phyloP scores from a whole-genome alignment of 1,140 invertebrate species.

The Lethrus apterus region DNA sequence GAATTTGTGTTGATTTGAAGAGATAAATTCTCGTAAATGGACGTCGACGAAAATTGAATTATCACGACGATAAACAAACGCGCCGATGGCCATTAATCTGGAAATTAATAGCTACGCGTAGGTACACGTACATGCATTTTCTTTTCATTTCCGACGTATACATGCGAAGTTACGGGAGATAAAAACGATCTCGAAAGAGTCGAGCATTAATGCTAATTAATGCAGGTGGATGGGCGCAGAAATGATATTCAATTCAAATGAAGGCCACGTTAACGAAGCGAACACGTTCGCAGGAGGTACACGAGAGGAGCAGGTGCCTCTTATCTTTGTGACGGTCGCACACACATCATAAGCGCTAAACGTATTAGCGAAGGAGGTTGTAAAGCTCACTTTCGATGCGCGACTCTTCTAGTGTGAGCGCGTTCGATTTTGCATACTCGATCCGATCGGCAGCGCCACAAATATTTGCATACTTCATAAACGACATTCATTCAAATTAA shows the following conservation, averaged over 20 bases:
- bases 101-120: constrained; percentile 15
- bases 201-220: constrained; percentile 16
- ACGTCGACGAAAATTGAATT: constrained; percentile 17
- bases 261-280: constrained; percentile 7
- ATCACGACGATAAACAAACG: constrained; percentile 13
- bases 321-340: background rate
- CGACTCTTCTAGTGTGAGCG: too few relatives aligned
- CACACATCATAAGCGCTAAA: too few relatives aligned
- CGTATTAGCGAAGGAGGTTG: background rate
- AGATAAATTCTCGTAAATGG: too few relatives aligned
- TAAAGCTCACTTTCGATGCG: background rate
- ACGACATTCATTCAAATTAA: too few relatives aligned
- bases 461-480: too few relatives aligned
- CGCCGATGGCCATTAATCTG: constrained; percentile 13
- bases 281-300: constrained; percentile 9
- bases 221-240: background rate
- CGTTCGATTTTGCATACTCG: background rate
- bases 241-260: constrained; percentile 17
- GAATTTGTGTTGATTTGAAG: too few relatives aligned
- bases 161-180: constrained; percentile 8
- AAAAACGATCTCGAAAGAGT: constrained; percentile 3
- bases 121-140: too few relatives aligned
- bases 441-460: background rate
- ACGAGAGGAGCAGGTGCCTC: constrained; percentile 1
- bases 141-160: constrained; percentile 3